Conservation (phyloP, 2,113 vertebrate species). For the Prinia subflava region DNA sequence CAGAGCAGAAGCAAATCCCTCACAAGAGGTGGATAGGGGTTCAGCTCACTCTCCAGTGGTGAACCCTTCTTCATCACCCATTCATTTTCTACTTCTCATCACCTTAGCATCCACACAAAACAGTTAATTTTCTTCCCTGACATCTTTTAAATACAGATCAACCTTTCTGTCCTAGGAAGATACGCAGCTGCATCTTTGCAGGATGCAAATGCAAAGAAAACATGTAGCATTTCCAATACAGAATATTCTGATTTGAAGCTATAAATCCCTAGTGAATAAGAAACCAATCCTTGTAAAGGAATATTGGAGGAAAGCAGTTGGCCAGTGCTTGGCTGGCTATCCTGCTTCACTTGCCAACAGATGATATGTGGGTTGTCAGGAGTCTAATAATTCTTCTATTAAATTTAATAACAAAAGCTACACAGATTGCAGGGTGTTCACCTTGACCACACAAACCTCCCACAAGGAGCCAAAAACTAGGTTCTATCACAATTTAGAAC, state of each 20-base stretch:
- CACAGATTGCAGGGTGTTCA: background rate
- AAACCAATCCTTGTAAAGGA: background rate
- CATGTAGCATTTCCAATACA: accelerated
- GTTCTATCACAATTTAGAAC: background rate
- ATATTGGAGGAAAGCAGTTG: background rate
- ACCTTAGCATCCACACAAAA: accelerated
- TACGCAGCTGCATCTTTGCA: background rate
- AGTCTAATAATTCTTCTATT: background rate
- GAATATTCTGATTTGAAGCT: background rate
- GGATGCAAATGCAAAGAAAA: background rate
- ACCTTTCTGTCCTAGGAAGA: background rate
- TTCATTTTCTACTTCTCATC: background rate
- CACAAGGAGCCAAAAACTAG: background rate
- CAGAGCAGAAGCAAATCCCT: background rate
- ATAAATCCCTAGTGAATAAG: background rate
- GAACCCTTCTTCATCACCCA: background rate
- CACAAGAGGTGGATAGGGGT: background rate
- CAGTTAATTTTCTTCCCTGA: background rate
- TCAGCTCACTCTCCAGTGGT: background rate
- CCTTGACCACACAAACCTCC: background rate
- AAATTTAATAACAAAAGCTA: background rate
- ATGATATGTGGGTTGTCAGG: background rate
- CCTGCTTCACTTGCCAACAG: background rate
- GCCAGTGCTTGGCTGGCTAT: background rate
- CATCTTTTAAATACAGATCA: background rate